Percentiles rank a stretch among this genome's conserved stretches.
Conservation (phyloP, 2,113 vertebrate genomes). For the Monarcha castaneiventris region DNA sequence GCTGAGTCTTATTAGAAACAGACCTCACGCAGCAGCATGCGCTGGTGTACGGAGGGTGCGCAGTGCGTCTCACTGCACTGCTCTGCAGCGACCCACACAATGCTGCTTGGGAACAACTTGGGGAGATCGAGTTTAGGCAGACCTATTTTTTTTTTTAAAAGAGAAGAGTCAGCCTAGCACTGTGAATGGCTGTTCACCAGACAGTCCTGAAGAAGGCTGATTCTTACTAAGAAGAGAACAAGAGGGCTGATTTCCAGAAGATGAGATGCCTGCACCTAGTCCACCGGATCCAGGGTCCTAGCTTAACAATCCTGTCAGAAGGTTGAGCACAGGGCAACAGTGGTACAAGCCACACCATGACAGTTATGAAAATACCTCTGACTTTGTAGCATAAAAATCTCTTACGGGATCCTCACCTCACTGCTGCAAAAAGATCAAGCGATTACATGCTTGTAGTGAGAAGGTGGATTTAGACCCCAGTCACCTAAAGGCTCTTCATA, state of each 20-base stretch:
- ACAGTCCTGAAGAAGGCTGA: neutral
- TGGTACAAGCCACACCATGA: neutral
- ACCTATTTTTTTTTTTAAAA: neutral
- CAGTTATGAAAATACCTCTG: neutral
- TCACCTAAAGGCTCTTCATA: neutral
- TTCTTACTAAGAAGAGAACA: neutral
- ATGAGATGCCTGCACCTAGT: neutral
- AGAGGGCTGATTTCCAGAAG: neutral
- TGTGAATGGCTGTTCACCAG: neutral
- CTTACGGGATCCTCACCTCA: neutral
- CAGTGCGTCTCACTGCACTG: neutral
- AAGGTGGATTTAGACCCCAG: neutral
- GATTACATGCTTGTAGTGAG: neutral
- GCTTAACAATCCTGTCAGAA: neutral
- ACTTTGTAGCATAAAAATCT: neutral
- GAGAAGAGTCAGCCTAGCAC: neutral
- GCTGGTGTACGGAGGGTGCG: neutral
- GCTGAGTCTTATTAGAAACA: slow-evolving; percentile 31
- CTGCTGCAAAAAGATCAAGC: neutral
- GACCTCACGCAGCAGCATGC: neutral
- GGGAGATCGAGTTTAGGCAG: neutral
- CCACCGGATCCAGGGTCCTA: neutral
- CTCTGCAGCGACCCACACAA: slow-evolving; percentile 1
- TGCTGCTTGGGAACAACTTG: neutral
- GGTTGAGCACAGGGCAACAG: neutral